Base-by-base conservation (phyloP, 2,113 vertebrate genomes). In the Sinocyclocheilus anshuiensis region DNA sequence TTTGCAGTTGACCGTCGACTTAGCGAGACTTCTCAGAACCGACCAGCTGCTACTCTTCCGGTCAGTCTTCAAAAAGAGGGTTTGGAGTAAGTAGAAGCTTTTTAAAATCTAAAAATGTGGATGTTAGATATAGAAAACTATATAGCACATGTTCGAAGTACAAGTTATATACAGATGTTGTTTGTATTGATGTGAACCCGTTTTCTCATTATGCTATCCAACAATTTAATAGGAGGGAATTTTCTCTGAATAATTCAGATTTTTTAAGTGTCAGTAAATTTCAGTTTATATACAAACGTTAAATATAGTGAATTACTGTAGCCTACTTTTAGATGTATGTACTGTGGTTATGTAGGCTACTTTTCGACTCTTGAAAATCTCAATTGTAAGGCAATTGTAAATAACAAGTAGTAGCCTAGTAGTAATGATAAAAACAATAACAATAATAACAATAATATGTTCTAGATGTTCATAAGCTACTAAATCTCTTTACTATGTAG, bases 1-100 rank as follows among this genome's bases (percentile, higher is more conserved):
- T 96, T 95, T 93, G 95, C 96, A 59, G 93, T 77, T 94, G 94
- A 96, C 95, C 95, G 94, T 96, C 95, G 94, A 93, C 93, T 93
- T 95, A 95, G 93, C 94, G 94, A 94, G 93, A 95, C 92, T 94
- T n/a, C n/a, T n/a, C n/a, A n/a, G n/a, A n/a, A n/a, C 18, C 26
- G 9, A 6, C 69, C 67, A 50, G 57, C 6, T 82, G 50, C 4
- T 65, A 10, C 18, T 24, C n/a, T 61, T 75, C 2, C 39, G 80
- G 22, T 33, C 24, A 50, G 55, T 75, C 71, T 86, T 22, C 71
- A 76, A 29, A 53, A 57, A n/a, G 6, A 1, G 69, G 20, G 4
- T 42, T 45, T 63, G 42, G 0, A 13, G 86, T 87, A 87, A 83
- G 86, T 87, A 76, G 45, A 22, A 55, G 12, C 9, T 48, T 57